Base-by-base conservation (phyloP, 2,797 vertebrate genomes). In the Gouania willdenowi region DNA sequence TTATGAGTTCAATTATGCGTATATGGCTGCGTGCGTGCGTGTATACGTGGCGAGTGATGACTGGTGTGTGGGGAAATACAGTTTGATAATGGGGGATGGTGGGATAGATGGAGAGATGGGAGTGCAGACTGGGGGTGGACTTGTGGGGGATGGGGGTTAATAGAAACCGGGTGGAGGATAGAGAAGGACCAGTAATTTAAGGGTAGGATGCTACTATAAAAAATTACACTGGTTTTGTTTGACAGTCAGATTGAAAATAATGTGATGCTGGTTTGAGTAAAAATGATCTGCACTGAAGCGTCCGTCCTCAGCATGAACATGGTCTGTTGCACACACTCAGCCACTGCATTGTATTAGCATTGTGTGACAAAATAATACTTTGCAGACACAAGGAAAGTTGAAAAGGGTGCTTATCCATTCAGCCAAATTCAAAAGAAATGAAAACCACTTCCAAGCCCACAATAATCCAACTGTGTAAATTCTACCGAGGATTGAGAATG, bases 61-160 rank as follows among this genome's bases (percentile, higher is more conserved):
- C 27, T 26, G 67, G 74, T 77, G 74, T 77, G 60, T 5, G 21
- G 66, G 56, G 66, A 60, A n/a, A 57, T 55, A 36, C 45, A 43
- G 68, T 64, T 54, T 46, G 27, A 41, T 35, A 52, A 54, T 71
- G 65, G 66, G 62, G 74, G 67, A 64, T 72, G 72, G 78, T 71
- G 61, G 28, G 32, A 26, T 39, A 43, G 56, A 61, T 18, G 9
- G 12, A 41, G 40, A 15, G 41, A 59, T 31, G 59, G 37, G 32
- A 48, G 26, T 24, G 56, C 41, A 45, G 55, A 68, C 53, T 37
- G 24, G 49, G 43, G 59, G 52, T 28, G 54, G 48, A 26, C 22
- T 9, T 19, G 29, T 68, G 74, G 75, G 67, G 69, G 68, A 59
- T 58, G 73, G 71, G 54, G 41, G 40, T 16, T 23, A 17, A 14